Evolutionary conservation across 2,888 invertebrate species (phyloP), one percentile per base, ranked within the genome.

Genomic region (Ophioninae sp.): DNA sequence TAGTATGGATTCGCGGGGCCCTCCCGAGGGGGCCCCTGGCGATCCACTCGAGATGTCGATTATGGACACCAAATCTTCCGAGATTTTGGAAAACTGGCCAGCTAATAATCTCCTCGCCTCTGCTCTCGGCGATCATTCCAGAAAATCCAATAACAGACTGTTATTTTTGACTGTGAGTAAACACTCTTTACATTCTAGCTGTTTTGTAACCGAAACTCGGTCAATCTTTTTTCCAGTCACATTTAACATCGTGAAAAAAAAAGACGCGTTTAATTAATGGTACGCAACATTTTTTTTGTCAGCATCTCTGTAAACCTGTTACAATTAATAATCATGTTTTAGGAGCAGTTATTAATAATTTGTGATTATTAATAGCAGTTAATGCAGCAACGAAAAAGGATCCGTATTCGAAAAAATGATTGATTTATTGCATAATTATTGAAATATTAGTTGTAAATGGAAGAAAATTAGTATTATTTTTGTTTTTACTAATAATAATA

Each of bases 11-110:
- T 85, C 88, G 86, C 89, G 92, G 93, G 93, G 92, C 92, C 93
- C 92, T 93, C 92, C 90, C 89, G 91, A 92, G 91, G 92, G 92
- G 92, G 92, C 92, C 92, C 93, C 92, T 89, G 87, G 82, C 85
- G 91, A 90, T 86, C 88, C 90, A 78, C 87, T 90, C 85, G 92
- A 92, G 81, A 87, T 90, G 86, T 78, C 89, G 68, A 88, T 85
- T 62, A 87, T 91, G 80, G 91, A 91, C 75, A 92, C 91, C 76
- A 92, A 92, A 86, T 86, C 86, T 30, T 86, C 88, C 74, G 89
- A 90, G 57, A 88, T 88, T 50, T 83, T 87, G 7, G 87, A 89
- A 59, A 88, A 87, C 83, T 91, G 91, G 91, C 86, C 88, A 41
- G 83, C 87, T 2, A 89, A 89, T 82, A 88, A 89, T 70, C 86